Evolutionary conservation across 2,113 vertebrate genomes (phyloP).

Genomic region (Clarias batrachus): DNA sequence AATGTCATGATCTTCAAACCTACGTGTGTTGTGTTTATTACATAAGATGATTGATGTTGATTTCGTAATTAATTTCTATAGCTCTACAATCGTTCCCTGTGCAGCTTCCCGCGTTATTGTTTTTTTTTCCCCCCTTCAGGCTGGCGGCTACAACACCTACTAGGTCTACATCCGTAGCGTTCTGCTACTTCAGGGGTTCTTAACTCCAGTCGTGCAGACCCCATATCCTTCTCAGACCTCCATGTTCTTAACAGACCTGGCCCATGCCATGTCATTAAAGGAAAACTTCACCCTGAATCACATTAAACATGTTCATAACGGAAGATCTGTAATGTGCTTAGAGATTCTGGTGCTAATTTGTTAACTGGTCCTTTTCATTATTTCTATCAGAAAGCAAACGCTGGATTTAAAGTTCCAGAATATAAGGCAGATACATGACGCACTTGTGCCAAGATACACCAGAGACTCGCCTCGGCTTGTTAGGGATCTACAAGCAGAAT

Average conservation of each 20-base stretch:
- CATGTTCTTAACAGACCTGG: background rate
- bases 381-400: background rate
- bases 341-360: background rate
- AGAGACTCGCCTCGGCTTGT: background rate
- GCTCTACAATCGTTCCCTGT: background rate
- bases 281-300: background rate
- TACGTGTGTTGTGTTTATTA: background rate
- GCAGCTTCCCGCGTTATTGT: background rate
- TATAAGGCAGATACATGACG: background rate
- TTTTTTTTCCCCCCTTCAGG: background rate
- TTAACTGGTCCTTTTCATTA: background rate
- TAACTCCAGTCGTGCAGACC: background rate
- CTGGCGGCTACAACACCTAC: constrained; percentile 8
- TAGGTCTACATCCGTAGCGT: constrained; percentile 24
- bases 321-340: background rate
- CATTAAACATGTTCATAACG: background rate
- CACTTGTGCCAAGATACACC: background rate
- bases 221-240: background rate
- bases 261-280: background rate
- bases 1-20: background rate
- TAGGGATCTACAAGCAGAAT: background rate
- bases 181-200: constrained; percentile 16
- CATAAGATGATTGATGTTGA: background rate
- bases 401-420: background rate
- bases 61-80: background rate